Evolutionary conservation across 2,888 invertebrate genomes (phyloP).

Genomic region (Chaetogeoica ovagalla): DNA sequence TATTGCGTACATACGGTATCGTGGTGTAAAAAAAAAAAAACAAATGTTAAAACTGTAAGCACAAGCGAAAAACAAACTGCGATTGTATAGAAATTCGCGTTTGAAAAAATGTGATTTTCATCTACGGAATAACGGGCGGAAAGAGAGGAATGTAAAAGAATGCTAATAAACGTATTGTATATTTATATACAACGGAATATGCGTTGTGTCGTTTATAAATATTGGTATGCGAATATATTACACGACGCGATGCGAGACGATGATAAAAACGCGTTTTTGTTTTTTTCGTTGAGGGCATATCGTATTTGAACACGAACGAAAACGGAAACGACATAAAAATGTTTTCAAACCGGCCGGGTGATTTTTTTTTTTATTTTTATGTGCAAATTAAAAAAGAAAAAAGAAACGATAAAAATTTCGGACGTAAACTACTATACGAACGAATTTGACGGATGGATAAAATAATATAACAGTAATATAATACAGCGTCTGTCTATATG

Average conservation of each 20-base stretch:
- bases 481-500: no score
- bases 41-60: no score
- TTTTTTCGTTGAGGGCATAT: neutral
- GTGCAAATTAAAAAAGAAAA: neutral
- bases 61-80: no score
- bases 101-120: no score
- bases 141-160: no score
- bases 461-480: neutral
- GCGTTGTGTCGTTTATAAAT: no score
- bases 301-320: neutral
- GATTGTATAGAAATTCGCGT: no score
- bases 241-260: neutral
- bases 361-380: constrained; percentile 1
- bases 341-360: neutral
- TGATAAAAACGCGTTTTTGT: neutral
- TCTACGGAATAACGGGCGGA: no score
- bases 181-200: neutral
- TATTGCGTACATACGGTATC: no score
- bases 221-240: neutral
- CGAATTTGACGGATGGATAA: neutral
- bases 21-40: no score
- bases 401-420: neutral
- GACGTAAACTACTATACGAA: neutral
- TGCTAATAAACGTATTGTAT: no score
- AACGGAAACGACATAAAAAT: neutral